phyloP scores from a whole-genome alignment of 2,888 invertebrate species.

The Lithophane semibrunnea region DNA sequence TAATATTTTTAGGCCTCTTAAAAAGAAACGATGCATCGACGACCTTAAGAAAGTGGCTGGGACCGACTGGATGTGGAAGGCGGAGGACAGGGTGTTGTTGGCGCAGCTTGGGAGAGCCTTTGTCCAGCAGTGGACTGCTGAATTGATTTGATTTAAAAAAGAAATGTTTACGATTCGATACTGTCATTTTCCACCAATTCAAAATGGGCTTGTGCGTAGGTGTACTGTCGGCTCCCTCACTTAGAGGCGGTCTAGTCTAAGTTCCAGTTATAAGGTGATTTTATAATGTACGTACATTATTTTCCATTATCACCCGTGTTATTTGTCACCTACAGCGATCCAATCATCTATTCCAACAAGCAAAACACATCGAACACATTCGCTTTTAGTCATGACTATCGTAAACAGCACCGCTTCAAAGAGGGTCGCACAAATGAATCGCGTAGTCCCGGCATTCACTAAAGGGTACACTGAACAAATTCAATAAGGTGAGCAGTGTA shows the following conservation, averaged over 20 bases:
- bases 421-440: conserved; percentile 73
- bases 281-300: too few species aligned
- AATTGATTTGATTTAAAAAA: too few species aligned
- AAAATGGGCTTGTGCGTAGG: neutral
- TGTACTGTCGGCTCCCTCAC: too few species aligned
- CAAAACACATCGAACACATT: conserved; percentile 19
- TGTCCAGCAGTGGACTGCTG: too few species aligned
- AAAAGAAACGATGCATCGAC: too few species aligned
- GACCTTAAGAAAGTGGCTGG: too few species aligned
- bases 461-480: conserved; percentile 74
- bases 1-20: too few species aligned
- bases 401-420: conserved; percentile 60
- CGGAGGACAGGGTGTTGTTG: too few species aligned
- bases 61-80: too few species aligned
- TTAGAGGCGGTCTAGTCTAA: too few species aligned
- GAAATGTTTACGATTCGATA: neutral
- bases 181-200: neutral
- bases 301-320: neutral
- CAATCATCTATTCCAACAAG: conserved; percentile 14
- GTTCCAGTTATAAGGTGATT: too few species aligned
- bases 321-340: conserved; percentile 7
- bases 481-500: conserved; percentile 79
- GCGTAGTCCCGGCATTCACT: conserved; percentile 54
- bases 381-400: conserved; percentile 23
- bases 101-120: too few species aligned